Evolutionary conservation across 2,888 invertebrate genomes (phyloP).

Genomic region (Sphinx pinastri): DNA sequence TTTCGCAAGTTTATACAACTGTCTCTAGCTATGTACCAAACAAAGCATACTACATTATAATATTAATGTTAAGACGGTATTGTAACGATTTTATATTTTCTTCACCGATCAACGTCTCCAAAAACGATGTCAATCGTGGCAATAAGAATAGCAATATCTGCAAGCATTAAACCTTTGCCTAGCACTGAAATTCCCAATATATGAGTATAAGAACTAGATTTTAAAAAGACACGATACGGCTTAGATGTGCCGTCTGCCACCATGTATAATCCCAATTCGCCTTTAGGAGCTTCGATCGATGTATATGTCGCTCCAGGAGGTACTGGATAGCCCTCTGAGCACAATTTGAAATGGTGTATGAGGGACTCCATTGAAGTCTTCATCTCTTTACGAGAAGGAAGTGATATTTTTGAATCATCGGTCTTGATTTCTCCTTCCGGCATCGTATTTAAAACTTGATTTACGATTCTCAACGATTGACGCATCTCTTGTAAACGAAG

Average conservation of each 20-base stretch:
- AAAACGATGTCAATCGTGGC: conserved; percentile 87
- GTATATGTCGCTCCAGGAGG: conserved; percentile 94
- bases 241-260: conserved; percentile 92
- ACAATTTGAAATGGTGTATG: conserved; percentile 95
- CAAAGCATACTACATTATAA: background rate
- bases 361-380: conserved; percentile 94
- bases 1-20: too few relatives aligned
- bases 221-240: conserved; percentile 87
- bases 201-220: conserved; percentile 84
- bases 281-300: conserved; percentile 92
- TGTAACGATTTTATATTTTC: background rate
- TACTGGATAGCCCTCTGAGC: conserved; percentile 91
- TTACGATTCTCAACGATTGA: conserved; percentile 90
- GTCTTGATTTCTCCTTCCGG: conserved; percentile 90
- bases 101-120: conserved; percentile 85
- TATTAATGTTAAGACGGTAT: background rate
- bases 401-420: conserved; percentile 91
- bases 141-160: conserved; percentile 91
- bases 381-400: conserved; percentile 91
- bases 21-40: background rate
- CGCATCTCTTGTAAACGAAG: conserved; percentile 88
- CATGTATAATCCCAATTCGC: conserved; percentile 93
- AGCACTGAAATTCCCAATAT: conserved; percentile 86
- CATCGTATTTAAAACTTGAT: conserved; percentile 93
- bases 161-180: conserved; percentile 86